phyloP scores from a whole-genome alignment of 1,140 invertebrate species.

The Episyrphus balteatus region DNA sequence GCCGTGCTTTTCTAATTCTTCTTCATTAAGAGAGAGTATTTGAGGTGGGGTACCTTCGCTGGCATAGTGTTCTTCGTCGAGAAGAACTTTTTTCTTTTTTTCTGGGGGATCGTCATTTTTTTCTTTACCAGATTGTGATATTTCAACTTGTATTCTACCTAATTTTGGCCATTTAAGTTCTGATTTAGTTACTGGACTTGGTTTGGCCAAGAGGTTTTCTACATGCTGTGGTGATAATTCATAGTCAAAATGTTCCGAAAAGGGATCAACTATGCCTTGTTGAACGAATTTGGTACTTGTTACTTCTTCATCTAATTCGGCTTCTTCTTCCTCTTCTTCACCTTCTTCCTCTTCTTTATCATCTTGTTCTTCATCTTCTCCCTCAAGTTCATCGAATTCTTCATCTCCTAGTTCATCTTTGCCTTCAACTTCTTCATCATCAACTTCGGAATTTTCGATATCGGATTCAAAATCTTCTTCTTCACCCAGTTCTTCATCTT shows the following conservation, averaged over 20 bases:
- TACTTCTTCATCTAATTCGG: constrained; percentile 8
- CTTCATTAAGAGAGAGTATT: constrained; percentile 31
- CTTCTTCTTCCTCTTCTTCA: constrained; percentile 26
- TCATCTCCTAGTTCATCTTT: constrained; percentile 4
- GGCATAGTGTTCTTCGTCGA: constrained; percentile 46
- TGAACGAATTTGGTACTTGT: constrained; percentile 24
- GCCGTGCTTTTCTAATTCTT: constrained; percentile 44
- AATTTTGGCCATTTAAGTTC: constrained; percentile 46
- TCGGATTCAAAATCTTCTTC: neutral
- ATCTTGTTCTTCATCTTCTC: constrained; percentile 2
- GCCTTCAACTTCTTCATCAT: constrained; percentile 8
- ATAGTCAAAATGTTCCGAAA: constrained; percentile 50
- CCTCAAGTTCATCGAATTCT: constrained; percentile 14
- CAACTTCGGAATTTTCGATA: neutral
- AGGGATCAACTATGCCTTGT: constrained; percentile 44
- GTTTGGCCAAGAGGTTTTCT: constrained; percentile 40
- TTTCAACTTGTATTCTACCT: constrained; percentile 45
- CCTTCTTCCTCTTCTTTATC: constrained; percentile 13
- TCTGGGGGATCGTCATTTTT: constrained; percentile 11
- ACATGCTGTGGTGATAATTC: constrained; percentile 50
- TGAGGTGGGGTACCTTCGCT: constrained; percentile 41
- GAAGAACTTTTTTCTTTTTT: constrained; percentile 33
- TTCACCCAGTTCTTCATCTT: constrained; percentile 16
- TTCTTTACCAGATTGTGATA: constrained; percentile 39
- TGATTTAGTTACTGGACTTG: constrained; percentile 29